A percentile compares a stretch with the other conserved stretches of the same genome.
Evolutionary conservation across 1,140 invertebrate species (phyloP).

Genomic region (Ips typographus): DNA sequence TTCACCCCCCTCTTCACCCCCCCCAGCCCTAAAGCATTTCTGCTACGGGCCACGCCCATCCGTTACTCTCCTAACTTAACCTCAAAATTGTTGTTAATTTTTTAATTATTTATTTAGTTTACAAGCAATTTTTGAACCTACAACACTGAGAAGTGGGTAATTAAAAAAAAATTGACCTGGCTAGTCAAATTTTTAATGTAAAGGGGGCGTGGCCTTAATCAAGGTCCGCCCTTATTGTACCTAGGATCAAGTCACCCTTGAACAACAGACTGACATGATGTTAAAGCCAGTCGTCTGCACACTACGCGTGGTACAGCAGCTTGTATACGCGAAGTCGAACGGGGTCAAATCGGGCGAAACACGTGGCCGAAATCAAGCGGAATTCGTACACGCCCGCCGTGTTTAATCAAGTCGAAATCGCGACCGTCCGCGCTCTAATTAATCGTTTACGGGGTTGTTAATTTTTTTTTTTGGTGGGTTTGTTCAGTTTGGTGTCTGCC

Average conservation of each 20-base stretch:
- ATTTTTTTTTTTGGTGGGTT: background rate
- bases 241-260: slow-evolving; percentile 51
- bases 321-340: slow-evolving; percentile 25
- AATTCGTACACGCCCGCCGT: slow-evolving; percentile 44
- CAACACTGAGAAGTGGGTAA: background rate
- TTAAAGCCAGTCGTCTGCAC: slow-evolving; percentile 50
- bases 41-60: no score
- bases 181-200: background rate
- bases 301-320: slow-evolving; percentile 49
- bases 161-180: background rate
- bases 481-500: no score
- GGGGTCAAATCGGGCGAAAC: slow-evolving; percentile 35
- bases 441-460: background rate
- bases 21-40: slow-evolving; percentile 1
- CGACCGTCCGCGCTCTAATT: background rate
- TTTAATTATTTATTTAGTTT: no score
- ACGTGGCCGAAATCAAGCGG: slow-evolving; percentile 46
- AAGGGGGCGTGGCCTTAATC: slow-evolving; percentile 40
- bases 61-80: no score
- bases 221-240: slow-evolving; percentile 41
- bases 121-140: slow-evolving; percentile 29
- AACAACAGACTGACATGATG: slow-evolving; percentile 49
- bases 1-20: slow-evolving; percentile 38
- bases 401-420: slow-evolving; percentile 39
- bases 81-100: no score